Base-by-base conservation (phyloP, 2,797 vertebrate genomes). In the Cynopterus sphinx region DNA sequence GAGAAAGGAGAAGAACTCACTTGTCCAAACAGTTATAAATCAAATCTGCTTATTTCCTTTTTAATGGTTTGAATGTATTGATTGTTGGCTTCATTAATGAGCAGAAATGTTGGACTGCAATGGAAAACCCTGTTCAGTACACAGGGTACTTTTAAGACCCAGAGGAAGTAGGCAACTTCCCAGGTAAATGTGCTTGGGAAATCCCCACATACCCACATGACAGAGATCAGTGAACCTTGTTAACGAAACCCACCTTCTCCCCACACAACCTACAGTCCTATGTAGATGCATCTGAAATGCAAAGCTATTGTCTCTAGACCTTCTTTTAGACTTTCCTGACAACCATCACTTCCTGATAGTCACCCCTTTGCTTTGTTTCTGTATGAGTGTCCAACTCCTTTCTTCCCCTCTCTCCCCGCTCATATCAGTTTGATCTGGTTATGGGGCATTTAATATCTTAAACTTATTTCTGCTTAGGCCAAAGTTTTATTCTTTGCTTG, bases 281-380 rank as follows among this genome's bases (percentile, higher is more conserved):
- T 1, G 5, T 10, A 83, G 49, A 78, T 43, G 33, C 33, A 33
- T 57, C 82, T 85, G 68, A 31, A 36, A 96, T 79, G 55, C 90
- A 95, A 93, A 96, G 67, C 70, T 93, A 9, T 90, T 87, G 61
- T 65, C 7, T 63, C 10, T 51, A 88, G 63, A 24, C 39, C 61
- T 87, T 81, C 68, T 95, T 95, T 94, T 92, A 92, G 82, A 78
- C 46, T 86, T 84, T 88, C 67, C 46, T 63, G 39, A 75, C 57
- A 94, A 22, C 53, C 22, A 57, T 79, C 24, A 90, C 85, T 90
- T 97, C 79, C 91, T 81, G 90, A 90, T 57, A 61, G 24, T 77
- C 61, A 65, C 1, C 31, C n/a, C 11, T 61, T 55, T 90, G 28
- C 73, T 94, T 91, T 95, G 68, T 95, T 96, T 96, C 87, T 94